Percentiles rank a stretch among this genome's conserved stretches.
Conservation (phyloP, 1,140 invertebrate species). For the Samia ricini region DNA sequence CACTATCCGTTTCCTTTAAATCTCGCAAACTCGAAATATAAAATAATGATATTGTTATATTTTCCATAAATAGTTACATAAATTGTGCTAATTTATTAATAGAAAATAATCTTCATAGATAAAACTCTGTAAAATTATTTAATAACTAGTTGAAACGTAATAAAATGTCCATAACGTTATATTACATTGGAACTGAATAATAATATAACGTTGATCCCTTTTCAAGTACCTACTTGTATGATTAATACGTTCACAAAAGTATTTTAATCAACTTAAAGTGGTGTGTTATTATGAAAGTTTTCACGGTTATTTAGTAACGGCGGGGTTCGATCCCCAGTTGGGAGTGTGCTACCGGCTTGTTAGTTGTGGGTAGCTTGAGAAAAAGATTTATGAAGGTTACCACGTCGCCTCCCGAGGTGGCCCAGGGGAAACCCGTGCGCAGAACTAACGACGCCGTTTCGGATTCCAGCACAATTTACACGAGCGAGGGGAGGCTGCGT, state of each 20-base stretch:
- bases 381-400: slow-evolving; percentile 73
- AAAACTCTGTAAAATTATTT: slow-evolving; percentile 46
- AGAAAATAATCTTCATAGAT: slow-evolving; percentile 27
- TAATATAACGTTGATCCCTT: slow-evolving; percentile 32
- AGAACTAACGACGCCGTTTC: slow-evolving; percentile 68
- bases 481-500: slow-evolving; percentile 27
- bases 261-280: slow-evolving; percentile 62
- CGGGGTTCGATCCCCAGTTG: slow-evolving; percentile 38
- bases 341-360: slow-evolving; percentile 52
- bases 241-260: slow-evolving; percentile 48
- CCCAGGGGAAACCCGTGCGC: slow-evolving; percentile 54
- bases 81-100: not conserved
- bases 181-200: slow-evolving; percentile 53
- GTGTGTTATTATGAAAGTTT: slow-evolving; percentile 65
- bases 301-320: slow-evolving; percentile 55
- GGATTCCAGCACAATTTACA: slow-evolving; percentile 71
- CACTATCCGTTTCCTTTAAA: not conserved
- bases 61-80: not conserved
- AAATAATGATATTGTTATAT: not conserved
- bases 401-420: slow-evolving; percentile 49
- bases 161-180: slow-evolving; percentile 46
- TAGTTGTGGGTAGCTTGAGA: slow-evolving; percentile 62
- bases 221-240: slow-evolving; percentile 31
- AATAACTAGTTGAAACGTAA: slow-evolving; percentile 34
- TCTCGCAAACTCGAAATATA: not conserved